Percentiles rank a stretch among this genome's conserved stretches.
These are phyloP conservation scores for Solenopsis invicta DNA, from an alignment of 1,140 invertebrate genomes.

Conservation along the genomic window DNA sequence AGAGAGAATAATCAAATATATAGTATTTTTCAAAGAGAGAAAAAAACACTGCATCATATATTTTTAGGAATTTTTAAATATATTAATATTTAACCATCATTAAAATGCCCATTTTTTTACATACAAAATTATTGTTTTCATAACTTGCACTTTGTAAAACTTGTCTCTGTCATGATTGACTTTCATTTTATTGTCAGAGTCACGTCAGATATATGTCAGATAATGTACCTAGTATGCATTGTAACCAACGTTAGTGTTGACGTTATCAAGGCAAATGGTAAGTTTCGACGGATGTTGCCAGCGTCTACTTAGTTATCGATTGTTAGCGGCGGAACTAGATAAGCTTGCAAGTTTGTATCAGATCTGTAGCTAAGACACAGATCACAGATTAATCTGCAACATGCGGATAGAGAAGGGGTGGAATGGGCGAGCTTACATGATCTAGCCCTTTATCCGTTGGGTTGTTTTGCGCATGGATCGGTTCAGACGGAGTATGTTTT, in stretches of 20 bases:
- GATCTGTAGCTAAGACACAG: conserved; percentile 50
- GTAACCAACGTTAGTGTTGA: conserved; percentile 53
- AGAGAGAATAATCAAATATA: background rate
- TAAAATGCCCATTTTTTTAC: background rate
- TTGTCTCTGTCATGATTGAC: background rate
- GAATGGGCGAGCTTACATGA: conserved; percentile 32
- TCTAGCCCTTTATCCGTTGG: conserved; percentile 32
- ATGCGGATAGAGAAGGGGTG: background rate
- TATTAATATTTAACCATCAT: background rate
- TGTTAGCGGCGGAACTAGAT: conserved; percentile 62
- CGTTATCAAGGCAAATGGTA: conserved; percentile 62
- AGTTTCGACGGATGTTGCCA: conserved; percentile 59
- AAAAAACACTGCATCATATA: too few species aligned
- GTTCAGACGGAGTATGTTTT: conserved; percentile 52
- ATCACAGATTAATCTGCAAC: conserved; percentile 68
- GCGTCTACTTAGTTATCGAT: conserved; percentile 72
- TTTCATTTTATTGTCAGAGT: conserved; percentile 10
- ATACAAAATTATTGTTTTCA: background rate
- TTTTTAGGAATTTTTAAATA: too few species aligned
- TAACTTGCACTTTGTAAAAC: background rate
- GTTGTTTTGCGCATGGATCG: conserved; percentile 42
- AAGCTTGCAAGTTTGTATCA: conserved; percentile 13
- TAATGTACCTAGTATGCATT: conserved; percentile 47
- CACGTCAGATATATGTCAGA: background rate
- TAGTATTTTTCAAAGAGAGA: background rate